Conservation (phyloP, 2,888 invertebrate genomes). For the Arctia plantaginis region DNA sequence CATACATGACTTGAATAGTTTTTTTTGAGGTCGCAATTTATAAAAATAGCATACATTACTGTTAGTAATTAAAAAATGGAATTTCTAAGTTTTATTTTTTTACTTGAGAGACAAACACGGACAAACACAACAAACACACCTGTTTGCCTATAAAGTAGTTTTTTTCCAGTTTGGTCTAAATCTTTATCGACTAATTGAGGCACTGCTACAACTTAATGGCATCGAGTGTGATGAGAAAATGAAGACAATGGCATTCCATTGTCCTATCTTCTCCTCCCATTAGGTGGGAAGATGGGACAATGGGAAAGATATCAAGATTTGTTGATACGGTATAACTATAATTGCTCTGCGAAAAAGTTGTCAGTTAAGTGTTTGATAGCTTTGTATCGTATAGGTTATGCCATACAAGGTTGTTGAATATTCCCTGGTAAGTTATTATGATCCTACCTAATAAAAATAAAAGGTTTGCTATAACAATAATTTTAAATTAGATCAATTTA, state of each 20-base stretch:
- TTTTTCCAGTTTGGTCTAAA: not conserved
- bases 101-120: too few species aligned
- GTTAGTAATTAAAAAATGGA: too few species aligned
- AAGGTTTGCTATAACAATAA: constrained; percentile 84
- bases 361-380: not conserved
- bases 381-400: constrained; percentile 29
- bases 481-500: constrained; percentile 85
- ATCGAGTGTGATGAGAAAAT: not conserved
- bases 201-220: not conserved
- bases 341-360: not conserved
- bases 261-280: not conserved
- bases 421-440: constrained; percentile 73
- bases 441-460: constrained; percentile 81
- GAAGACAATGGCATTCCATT: not conserved
- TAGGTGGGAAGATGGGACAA: not conserved
- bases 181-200: too few species aligned
- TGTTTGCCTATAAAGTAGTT: not conserved
- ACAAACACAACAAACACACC: too few species aligned
- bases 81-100: not conserved
- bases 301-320: not conserved
- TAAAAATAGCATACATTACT: too few species aligned
- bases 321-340: not conserved
- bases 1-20: too few species aligned
- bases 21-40: too few species aligned
- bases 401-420: constrained; percentile 61